Evolutionary conservation across 2,113 vertebrate species (phyloP), one percentile per base, ranked within the genome.

Genomic region (Casuarius casuarius): DNA sequence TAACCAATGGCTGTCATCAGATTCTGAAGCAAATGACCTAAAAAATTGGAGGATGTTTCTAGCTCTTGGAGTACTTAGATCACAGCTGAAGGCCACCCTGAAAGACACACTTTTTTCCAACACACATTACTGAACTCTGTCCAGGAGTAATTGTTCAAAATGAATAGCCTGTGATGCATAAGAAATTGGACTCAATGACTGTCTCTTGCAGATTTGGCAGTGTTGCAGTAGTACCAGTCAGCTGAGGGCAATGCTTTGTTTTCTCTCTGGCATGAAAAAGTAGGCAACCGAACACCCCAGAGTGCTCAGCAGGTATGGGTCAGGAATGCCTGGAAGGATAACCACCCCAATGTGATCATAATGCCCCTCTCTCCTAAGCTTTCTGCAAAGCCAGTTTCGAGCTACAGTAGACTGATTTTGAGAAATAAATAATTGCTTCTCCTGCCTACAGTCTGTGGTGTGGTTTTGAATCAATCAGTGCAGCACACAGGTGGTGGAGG

Each of bases 401-500:
- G 54, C 66, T 76, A 62, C 68, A 76, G 49, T 42, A 79, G 76
- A 52, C 58, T 79, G 81, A 75, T 44, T 89, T 52, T 35, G 42
- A 83, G 84, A 86, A 89, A 83, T 31, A 81, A 90, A 54, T 88
- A 83, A 94, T 52, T 75, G 52, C 68, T 88, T 90, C 92, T 92
- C n/a, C 76, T 87, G 68, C 48, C 42, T 65, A 9, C 0, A 1
- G 56, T 71, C 59, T 22, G 42, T 67, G 54, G 42, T 61, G 61
- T 79, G 84, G 62, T 87, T 94, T 84, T 81, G 67, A 89, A 65
- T 94, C 90, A 83, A 26, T 63, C 70, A n/a, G 70, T 28, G 66
- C 72, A 87, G 94, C 51, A 18, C 59, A 76, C 89, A 95, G 94
- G 91, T 95, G 95, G 91, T 72, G 44, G 92, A 95, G 91, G 74